Evolutionary conservation across 1,140 invertebrate species (phyloP).

Genomic region (Anthonomus grandis): DNA sequence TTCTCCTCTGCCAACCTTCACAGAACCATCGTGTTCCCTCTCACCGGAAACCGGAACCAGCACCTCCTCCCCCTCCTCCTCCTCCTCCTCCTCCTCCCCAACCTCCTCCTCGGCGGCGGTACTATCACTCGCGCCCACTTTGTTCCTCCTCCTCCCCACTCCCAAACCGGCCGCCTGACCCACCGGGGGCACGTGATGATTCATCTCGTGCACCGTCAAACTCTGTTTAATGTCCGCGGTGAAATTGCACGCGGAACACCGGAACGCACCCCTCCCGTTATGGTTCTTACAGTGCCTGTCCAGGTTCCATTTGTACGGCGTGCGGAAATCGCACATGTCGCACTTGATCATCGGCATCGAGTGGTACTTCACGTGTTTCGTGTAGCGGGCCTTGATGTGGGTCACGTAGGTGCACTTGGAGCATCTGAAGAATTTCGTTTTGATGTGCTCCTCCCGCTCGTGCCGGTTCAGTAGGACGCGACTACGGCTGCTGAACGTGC

Average conservation of each 20-base stretch:
- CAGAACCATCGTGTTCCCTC: background rate
- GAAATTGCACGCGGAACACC: conserved; percentile 87
- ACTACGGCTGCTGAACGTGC: conserved; percentile 50
- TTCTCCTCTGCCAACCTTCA: background rate
- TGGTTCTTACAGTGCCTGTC: conserved; percentile 92
- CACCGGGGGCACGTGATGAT: conserved; percentile 77
- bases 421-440: conserved; percentile 75
- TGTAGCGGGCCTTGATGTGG: conserved; percentile 83
- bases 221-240: conserved; percentile 90
- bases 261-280: conserved; percentile 73
- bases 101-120: conserved; percentile 48
- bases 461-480: conserved; percentile 51
- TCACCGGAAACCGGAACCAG: too few relatives aligned
- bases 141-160: conserved; percentile 57
- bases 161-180: conserved; percentile 57
- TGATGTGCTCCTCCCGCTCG: conserved; percentile 58
- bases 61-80: too few relatives aligned
- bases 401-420: conserved; percentile 87
- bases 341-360: conserved; percentile 93
- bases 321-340: conserved; percentile 87
- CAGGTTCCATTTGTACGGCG: conserved; percentile 90
- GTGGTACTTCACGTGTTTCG: conserved; percentile 92
- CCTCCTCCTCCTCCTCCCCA: background rate
- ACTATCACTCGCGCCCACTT: conserved; percentile 67
- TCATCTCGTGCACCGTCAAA: conserved; percentile 87